A percentile compares a stretch with the other conserved stretches of the same genome.
phyloP scores from a whole-genome alignment of 2,797 vertebrate genomes.

The Lutjanus campechanus region DNA sequence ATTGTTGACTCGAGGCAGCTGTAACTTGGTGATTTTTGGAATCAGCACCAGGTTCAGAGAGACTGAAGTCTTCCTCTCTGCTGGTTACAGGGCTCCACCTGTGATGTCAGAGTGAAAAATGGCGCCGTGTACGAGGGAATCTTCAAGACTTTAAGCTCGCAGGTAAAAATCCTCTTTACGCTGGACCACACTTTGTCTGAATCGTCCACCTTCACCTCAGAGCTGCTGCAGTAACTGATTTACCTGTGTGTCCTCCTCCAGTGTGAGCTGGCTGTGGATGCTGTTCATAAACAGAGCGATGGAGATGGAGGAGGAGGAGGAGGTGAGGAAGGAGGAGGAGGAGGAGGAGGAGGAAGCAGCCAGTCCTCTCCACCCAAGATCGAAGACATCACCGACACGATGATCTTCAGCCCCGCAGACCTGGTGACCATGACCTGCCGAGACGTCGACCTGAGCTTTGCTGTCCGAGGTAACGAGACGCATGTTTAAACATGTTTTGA shows the following conservation, averaged over 20 bases:
- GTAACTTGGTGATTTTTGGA: too few species aligned
- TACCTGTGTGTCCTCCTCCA: conserved; percentile 49
- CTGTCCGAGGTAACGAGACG: conserved; percentile 86
- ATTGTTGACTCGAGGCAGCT: too few species aligned
- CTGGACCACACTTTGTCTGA: not conserved
- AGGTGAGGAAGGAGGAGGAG: conserved; percentile 33
- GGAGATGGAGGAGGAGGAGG: conserved; percentile 68
- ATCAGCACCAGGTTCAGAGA: rapidly evolving
- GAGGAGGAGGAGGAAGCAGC: conserved; percentile 26
- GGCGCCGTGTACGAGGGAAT: conserved; percentile 89
- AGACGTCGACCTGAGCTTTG: conserved; percentile 91
- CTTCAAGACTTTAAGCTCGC: conserved; percentile 92
- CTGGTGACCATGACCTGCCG: conserved; percentile 90
- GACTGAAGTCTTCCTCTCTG: not conserved
- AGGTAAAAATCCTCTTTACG: conserved; percentile 75
- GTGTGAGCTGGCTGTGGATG: conserved; percentile 92
- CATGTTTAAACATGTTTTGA: too few species aligned
- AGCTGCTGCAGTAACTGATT: not conserved
- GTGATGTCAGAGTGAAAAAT: conserved; percentile 90
- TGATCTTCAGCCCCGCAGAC: conserved; percentile 90
- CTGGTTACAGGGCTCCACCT: conserved; percentile 89
- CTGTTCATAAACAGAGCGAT: conserved; percentile 87
- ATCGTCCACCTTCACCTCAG: not conserved
- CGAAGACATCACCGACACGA: conserved; percentile 92
- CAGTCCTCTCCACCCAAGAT: conserved; percentile 78